phyloP scores from a whole-genome alignment of 2,888 invertebrate species.

The Microdon myrmicae region DNA sequence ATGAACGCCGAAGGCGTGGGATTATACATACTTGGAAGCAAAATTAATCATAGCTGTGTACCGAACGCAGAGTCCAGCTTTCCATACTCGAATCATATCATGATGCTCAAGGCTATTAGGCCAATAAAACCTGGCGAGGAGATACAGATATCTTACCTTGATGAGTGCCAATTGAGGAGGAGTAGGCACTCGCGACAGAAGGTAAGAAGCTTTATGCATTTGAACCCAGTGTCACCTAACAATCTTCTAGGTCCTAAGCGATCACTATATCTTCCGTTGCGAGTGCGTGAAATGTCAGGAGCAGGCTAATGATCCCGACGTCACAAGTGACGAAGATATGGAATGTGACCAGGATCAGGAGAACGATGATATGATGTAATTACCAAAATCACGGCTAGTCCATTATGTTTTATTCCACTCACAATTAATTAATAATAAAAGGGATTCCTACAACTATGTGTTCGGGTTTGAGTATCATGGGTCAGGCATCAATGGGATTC shows the following conservation, averaged over 20 bases:
- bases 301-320: conserved; percentile 80
- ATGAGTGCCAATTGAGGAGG: conserved; percentile 81
- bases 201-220: conserved; percentile 61
- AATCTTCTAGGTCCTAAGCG: conserved; percentile 69
- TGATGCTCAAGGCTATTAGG: conserved; percentile 77
- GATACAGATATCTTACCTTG: conserved; percentile 90
- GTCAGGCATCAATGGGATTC: conserved; percentile 67
- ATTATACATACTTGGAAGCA: conserved; percentile 85
- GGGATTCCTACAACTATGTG: too few relatives aligned
- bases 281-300: conserved; percentile 81
- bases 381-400: not conserved
- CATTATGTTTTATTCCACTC: conserved; percentile 20
- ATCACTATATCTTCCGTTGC: conserved; percentile 85
- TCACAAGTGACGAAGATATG: conserved; percentile 84
- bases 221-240: not conserved
- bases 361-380: conserved; percentile 56
- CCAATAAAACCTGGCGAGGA: conserved; percentile 85
- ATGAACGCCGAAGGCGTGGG: conserved; percentile 94
- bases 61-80: conserved; percentile 91
- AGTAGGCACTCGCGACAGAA: conserved; percentile 90
- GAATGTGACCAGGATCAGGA: conserved; percentile 71
- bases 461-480: conserved; percentile 50
- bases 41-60: conserved; percentile 90
- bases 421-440: conserved; percentile 23
- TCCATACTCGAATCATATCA: conserved; percentile 81